Base-by-base conservation (phyloP, 2,888 invertebrate genomes). In the Cerastoderma edule region DNA sequence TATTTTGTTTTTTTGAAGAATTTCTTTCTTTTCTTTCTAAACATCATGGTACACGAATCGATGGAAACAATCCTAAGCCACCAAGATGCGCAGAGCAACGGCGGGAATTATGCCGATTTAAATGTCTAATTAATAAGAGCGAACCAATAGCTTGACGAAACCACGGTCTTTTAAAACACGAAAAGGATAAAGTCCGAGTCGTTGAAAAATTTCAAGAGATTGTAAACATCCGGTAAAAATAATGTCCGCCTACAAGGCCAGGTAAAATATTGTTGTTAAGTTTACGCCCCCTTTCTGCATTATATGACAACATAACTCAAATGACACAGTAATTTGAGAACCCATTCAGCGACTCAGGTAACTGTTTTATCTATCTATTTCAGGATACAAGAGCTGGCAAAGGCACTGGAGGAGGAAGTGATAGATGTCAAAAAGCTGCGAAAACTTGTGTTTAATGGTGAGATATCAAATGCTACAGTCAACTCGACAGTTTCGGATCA, bases 371-470 rank as follows among this genome's bases (percentile, higher is more conserved):
- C 54, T 72, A 75, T 78, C 39, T 78, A 48, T 86, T 87, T 24
- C 83, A 92, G 90, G 81, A 56, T 97, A 83, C 95, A 95, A 93
- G 95, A 96, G 88, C 96, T 97, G 91, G 95, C 97, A 92, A 95
- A 96, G 82, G 92, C 95, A 54, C 93, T 97, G 33, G 93, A 94
- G 16, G 93, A 95, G 83, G 96, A 96, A 86, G 94, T 95, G 71
- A 95, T 98, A 85, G 95, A 97, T 90, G 93, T 96, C 72, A 94
- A 94, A 67, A 93, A 94, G 83, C 93, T 98, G 19, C 94, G 95
- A 88, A 95, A 94, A 88, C 92, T 97, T 67, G 95, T 96, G 85
- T 97, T 97, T 90, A 95, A 96, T 93, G 97, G 97, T 97, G n/a
- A n/a, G n/a, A n/a, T n/a, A n/a, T n/a, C n/a, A n/a, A n/a, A n/a